phyloP scores from a whole-genome alignment of 2,888 invertebrate species.

The Lasioglossum oenotherae region DNA sequence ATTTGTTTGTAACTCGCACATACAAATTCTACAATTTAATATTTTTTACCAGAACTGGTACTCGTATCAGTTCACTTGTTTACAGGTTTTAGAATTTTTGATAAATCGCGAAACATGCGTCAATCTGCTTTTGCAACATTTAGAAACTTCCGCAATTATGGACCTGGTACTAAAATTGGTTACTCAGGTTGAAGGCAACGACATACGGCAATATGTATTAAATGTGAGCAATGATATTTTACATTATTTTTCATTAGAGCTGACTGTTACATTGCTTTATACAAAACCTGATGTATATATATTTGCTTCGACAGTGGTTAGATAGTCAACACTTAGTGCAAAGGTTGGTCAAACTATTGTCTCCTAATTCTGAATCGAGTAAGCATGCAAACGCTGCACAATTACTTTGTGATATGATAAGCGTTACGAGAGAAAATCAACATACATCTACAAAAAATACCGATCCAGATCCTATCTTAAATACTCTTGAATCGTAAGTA shows the following conservation, averaged over 20 bases:
- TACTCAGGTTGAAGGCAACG: slow-evolving; percentile 91
- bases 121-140: slow-evolving; percentile 93
- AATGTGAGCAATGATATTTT: slow-evolving; percentile 86
- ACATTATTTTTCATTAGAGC: slow-evolving; percentile 20
- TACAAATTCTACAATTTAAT: slow-evolving; percentile 28
- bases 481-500: slow-evolving; percentile 90
- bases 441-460: slow-evolving; percentile 86
- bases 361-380: slow-evolving; percentile 89
- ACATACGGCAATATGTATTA: slow-evolving; percentile 89
- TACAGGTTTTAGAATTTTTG: slow-evolving; percentile 96
- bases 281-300: slow-evolving; percentile 26
- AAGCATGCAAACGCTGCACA: slow-evolving; percentile 95
- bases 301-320: slow-evolving; percentile 90
- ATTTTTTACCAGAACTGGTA: slow-evolving; percentile 91
- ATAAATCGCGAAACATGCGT: slow-evolving; percentile 95
- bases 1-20: slow-evolving; percentile 9
- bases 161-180: slow-evolving; percentile 95
- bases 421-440: slow-evolving; percentile 87
- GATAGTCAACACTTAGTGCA: slow-evolving; percentile 94
- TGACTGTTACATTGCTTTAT: not conserved
- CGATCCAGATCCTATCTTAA: slow-evolving; percentile 90
- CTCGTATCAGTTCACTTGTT: slow-evolving; percentile 95
- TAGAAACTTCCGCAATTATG: slow-evolving; percentile 97
- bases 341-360: slow-evolving; percentile 89
- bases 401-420: slow-evolving; percentile 94